These are phyloP conservation scores for Macrochelys suwanniensis DNA, from an alignment of 2,797 vertebrate species.

Conservation along the genomic window DNA sequence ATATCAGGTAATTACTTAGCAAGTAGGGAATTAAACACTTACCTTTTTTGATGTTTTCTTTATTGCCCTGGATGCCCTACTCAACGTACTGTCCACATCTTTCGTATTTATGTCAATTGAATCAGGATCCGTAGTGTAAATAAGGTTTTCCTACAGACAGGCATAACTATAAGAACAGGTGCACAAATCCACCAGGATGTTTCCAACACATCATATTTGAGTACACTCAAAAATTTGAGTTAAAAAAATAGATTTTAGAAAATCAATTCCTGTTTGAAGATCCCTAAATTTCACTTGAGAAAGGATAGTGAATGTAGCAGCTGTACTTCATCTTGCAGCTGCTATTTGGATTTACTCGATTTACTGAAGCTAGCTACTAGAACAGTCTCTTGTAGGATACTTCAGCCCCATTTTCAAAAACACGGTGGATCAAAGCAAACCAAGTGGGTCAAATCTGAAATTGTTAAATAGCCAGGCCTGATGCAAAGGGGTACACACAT, in stretches of 20 bases:
- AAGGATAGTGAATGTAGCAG: background rate
- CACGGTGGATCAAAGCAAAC: background rate
- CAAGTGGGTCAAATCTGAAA: background rate
- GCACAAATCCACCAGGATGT: background rate
- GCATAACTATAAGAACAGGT: background rate
- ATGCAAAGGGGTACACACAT: background rate
- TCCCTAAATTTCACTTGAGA: background rate
- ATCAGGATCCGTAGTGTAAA: slow-evolving; percentile 93
- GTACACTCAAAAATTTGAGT: too few species aligned
- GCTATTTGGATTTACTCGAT: background rate
- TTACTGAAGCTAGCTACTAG: background rate
- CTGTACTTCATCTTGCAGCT: background rate
- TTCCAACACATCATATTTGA: background rate
- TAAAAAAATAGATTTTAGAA: too few species aligned
- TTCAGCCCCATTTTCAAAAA: background rate
- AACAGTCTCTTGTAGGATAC: background rate
- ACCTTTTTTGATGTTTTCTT: slow-evolving; percentile 99
- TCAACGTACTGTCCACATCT: slow-evolving; percentile 98
- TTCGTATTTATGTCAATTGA: slow-evolving; percentile 96
- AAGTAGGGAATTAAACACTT: slow-evolving; percentile 17
- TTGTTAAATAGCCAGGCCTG: background rate
- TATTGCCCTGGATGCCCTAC: slow-evolving; percentile 96
- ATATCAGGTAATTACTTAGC: background rate
- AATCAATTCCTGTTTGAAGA: background rate
- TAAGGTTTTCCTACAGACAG: slow-evolving; percentile 91